phyloP scores from a whole-genome alignment of 2,888 invertebrate genomes.

The Dysmachus trigonus region DNA sequence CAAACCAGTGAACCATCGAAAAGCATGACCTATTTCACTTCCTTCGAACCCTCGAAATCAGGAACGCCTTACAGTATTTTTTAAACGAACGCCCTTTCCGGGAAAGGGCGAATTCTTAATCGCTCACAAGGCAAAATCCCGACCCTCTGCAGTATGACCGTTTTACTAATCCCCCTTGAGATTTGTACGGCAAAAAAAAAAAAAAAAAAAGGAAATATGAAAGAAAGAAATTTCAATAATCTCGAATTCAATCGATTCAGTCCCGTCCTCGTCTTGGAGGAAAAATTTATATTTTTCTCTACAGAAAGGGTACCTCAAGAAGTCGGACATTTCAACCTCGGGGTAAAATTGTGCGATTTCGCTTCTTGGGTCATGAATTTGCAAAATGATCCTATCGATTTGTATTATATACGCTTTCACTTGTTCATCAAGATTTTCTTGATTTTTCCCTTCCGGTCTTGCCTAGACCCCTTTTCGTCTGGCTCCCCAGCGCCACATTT shows the following conservation, averaged over 20 bases:
- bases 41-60: neutral
- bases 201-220: neutral
- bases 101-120: neutral
- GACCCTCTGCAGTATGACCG: neutral
- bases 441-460: neutral
- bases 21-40: neutral
- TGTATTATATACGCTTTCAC: neutral
- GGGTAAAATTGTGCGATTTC: neutral
- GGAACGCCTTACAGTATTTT: neutral
- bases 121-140: neutral
- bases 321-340: neutral
- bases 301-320: neutral
- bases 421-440: neutral
- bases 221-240: neutral
- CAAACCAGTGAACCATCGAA: neutral
- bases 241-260: neutral
- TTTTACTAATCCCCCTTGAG: neutral
- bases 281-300: neutral
- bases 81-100: neutral
- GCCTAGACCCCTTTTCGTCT: neutral
- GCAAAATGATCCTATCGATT: neutral
- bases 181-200: neutral
- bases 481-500: neutral
- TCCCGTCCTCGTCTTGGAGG: neutral
- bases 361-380: neutral